A percentile compares a stretch with the other conserved stretches of the same genome.
phyloP scores from a whole-genome alignment of 2,113 vertebrate species.

The Puffinus mauretanicus region DNA sequence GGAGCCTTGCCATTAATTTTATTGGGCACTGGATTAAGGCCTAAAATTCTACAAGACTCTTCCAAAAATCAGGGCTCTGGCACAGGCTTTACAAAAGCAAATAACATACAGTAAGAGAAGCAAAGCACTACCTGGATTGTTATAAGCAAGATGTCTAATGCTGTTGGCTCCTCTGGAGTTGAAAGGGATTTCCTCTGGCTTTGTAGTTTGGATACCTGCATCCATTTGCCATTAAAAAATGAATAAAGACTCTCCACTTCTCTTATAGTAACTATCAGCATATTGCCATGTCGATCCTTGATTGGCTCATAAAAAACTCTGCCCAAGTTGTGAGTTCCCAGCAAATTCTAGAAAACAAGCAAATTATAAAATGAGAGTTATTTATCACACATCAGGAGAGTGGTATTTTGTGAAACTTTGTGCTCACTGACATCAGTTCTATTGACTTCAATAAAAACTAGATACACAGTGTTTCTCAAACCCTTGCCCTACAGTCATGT shows the following conservation, averaged over 20 bases:
- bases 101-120: constrained; percentile 25
- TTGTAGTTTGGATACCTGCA: constrained; percentile 94
- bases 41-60: constrained; percentile 39
- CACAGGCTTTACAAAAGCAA: constrained; percentile 47
- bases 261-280: constrained; percentile 89
- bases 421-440: not conserved
- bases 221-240: constrained; percentile 93
- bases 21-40: constrained; percentile 55
- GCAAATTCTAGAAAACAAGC: constrained; percentile 82
- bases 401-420: not conserved
- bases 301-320: constrained; percentile 94
- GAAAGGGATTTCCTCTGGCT: constrained; percentile 98
- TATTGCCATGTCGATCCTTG: constrained; percentile 95
- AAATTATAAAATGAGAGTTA: not conserved
- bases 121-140: constrained; percentile 88
- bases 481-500: not conserved
- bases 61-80: constrained; percentile 49
- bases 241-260: constrained; percentile 90
- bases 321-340: constrained; percentile 94
- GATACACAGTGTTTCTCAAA: not conserved
- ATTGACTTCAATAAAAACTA: not conserved
- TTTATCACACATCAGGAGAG: not conserved
- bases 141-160: constrained; percentile 95
- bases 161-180: constrained; percentile 95
- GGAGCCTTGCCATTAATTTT: constrained; percentile 62